Evolutionary conservation across 1,140 invertebrate genomes (phyloP), one percentile per base, ranked within the genome.

Genomic region (Eriocheir sinensis): DNA sequence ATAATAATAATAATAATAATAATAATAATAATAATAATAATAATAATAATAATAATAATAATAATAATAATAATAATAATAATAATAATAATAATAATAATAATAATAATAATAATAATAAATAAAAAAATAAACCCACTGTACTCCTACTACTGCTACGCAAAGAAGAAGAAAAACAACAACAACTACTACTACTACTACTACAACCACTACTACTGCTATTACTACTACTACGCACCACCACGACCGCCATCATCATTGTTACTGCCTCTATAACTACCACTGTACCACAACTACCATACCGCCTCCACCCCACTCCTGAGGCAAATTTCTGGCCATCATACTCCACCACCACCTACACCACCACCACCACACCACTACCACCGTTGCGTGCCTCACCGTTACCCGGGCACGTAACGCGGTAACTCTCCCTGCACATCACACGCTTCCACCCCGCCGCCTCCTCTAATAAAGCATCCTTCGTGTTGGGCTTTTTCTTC

Each of bases 11-110:
- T 53, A 9, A 9, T 53, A 53, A 53, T 83, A 21, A 83, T 83
- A 83, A 38, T 83, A 83, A 38, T 83, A 38, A 83, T 83, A 38
- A 83, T 32, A 83, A 83, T 83, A 38, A 38, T 83, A 83, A 34
- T 34, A 15, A 83, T 83, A n/a, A 83, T 34, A n/a, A 83, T 83
- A n/a, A 83, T 83, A 83, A 83, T 83, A 83, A 83, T 83, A 38
- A 86, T 86, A 86, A 86, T 36, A 86, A 36, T 36, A 15, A 36
- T 86, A 83, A 72, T 72, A 72, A 72, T n/a, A 53, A 72, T 72
- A n/a, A 72, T 1, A 72, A 72, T 72, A 72, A 60, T 53, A 91
- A 34, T 30, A 34, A 60, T 0, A 48, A 79, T 91, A 53, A 53
- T 91, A 60, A 91, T 34, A 15, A 60, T 34, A n/a, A 21, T 34